These are phyloP conservation scores for Nomada fabriciana DNA, from an alignment of 2,888 invertebrate species.

Conservation along the genomic window DNA sequence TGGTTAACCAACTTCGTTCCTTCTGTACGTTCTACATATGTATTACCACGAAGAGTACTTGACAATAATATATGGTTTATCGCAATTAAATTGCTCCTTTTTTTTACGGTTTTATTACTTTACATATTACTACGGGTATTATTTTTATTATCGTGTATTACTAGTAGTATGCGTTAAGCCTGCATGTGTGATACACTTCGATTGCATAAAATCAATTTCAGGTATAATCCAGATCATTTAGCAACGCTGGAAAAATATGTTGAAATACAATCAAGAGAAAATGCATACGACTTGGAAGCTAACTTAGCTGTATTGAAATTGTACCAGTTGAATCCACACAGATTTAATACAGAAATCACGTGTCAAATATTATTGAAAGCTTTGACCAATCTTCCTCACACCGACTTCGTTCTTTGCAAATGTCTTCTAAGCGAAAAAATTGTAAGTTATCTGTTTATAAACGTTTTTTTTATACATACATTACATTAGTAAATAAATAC, in stretches of 20 bases:
- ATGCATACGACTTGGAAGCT: conserved; percentile 98
- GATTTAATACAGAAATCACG: conserved; percentile 93
- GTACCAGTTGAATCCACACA: conserved; percentile 97
- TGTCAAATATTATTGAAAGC: conserved; percentile 97
- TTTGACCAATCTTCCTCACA: conserved; percentile 97
- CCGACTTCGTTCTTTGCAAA: conserved; percentile 99
- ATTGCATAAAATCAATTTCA: conserved; percentile 79
- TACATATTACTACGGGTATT: not conserved
- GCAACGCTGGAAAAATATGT: conserved; percentile 96
- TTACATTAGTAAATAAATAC: not conserved
- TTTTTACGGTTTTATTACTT: not conserved
- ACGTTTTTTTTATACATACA: not conserved
- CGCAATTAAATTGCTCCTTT: not conserved
- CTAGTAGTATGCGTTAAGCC: not conserved
- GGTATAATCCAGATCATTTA: conserved; percentile 98
- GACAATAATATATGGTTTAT: not conserved
- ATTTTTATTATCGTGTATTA: not conserved
- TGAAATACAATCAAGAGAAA: conserved; percentile 95
- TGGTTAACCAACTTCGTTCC: conserved; percentile 5
- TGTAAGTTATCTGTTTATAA: conserved; percentile 81
- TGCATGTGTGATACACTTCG: not conserved
- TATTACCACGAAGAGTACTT: not conserved
- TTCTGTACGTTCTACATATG: not conserved
- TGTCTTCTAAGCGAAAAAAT: conserved; percentile 94
- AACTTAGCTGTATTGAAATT: conserved; percentile 98